These are phyloP conservation scores for Propithecus perrieri DNA, from an alignment of 2,797 vertebrate species.

Conservation along the genomic window DNA sequence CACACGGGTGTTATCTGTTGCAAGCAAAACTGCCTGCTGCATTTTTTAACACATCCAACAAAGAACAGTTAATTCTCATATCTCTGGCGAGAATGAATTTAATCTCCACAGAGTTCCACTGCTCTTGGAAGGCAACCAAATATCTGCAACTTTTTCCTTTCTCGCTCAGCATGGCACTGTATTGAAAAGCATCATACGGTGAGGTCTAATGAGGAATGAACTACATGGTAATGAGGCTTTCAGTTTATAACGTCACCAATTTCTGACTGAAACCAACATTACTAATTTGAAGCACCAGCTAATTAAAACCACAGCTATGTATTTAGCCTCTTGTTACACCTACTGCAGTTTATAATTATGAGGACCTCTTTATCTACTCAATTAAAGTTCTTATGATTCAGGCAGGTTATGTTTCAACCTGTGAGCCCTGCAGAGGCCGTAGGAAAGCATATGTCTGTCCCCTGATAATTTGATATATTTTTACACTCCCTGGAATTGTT, in stretches of 20 bases:
- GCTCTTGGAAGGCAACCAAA: constrained; percentile 89
- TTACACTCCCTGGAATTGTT: constrained; percentile 57
- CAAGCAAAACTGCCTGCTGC: constrained; percentile 67
- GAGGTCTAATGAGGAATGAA: constrained; percentile 89
- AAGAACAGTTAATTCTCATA: constrained; percentile 85
- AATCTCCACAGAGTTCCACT: constrained; percentile 86
- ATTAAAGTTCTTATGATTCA: constrained; percentile 87
- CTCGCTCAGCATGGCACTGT: constrained; percentile 83
- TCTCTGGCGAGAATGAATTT: constrained; percentile 85
- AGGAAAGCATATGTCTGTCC: constrained; percentile 72
- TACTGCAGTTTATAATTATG: constrained; percentile 92
- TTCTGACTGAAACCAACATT: constrained; percentile 92
- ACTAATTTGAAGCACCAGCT: constrained; percentile 92
- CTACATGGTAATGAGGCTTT: constrained; percentile 86
- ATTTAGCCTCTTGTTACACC: constrained; percentile 93
- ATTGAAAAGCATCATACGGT: constrained; percentile 87
- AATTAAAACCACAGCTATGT: constrained; percentile 93
- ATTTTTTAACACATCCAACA: constrained; percentile 74
- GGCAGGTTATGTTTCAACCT: constrained; percentile 84
- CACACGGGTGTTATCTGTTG: constrained; percentile 76
- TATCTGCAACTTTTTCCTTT: constrained; percentile 84
- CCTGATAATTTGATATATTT: constrained; percentile 59
- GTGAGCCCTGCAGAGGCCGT: constrained; percentile 74
- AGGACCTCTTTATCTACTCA: constrained; percentile 90
- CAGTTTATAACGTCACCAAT: constrained; percentile 88